These are phyloP conservation scores for Scytalopus superciliaris DNA, from an alignment of 2,113 vertebrate genomes.

Conservation along the genomic window DNA sequence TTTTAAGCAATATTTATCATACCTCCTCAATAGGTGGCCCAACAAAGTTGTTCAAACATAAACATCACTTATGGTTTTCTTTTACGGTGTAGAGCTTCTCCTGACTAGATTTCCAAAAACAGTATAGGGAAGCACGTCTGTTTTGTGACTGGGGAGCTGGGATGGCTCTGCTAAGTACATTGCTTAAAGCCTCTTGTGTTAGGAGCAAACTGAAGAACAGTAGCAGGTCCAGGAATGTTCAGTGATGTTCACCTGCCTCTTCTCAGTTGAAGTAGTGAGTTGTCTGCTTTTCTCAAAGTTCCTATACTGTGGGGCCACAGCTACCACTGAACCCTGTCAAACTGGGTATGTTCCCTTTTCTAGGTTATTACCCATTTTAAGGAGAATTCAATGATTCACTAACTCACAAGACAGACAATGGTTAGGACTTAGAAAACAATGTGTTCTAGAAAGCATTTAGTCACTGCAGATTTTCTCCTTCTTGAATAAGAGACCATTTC, in stretches of 20 bases:
- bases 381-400: not conserved
- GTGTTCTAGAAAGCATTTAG: not conserved
- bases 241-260: not conserved
- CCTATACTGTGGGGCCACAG: not conserved
- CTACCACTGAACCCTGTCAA: not conserved
- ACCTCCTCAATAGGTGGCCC: not conserved
- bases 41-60: not conserved
- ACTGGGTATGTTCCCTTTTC: not conserved
- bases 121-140: fast-evolving
- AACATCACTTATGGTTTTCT: not conserved
- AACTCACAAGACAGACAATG: not conserved
- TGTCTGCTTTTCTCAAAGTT: not conserved
- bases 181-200: not conserved
- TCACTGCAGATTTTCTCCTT: not conserved
- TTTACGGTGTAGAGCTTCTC: not conserved
- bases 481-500: not conserved
- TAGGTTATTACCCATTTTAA: not conserved
- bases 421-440: not conserved
- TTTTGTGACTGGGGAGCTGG: not conserved
- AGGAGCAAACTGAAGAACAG: not conserved
- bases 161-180: not conserved
- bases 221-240: not conserved
- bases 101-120: not conserved
- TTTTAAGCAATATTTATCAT: not conserved
- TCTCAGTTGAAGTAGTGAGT: not conserved